Evolutionary conservation across 1,140 invertebrate species (phyloP).

Genomic region (Musca domestica): DNA sequence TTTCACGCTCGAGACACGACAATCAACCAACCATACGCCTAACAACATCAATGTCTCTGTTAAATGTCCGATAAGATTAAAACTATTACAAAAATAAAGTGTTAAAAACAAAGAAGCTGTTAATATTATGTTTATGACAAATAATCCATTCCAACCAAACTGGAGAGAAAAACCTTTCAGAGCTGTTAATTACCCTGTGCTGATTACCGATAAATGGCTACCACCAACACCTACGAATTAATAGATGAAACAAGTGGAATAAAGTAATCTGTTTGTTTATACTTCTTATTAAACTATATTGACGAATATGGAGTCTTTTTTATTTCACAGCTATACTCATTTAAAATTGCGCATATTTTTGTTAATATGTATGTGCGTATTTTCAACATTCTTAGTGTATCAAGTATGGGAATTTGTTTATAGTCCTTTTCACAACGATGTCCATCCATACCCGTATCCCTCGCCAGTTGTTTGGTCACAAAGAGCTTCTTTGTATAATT

Average conservation of each 20-base stretch:
- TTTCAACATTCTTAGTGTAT: conserved; percentile 26
- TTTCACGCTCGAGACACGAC: too few species aligned
- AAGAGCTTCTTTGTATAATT: conserved; percentile 21
- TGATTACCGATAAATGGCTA: not conserved
- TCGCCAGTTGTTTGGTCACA: conserved; percentile 13
- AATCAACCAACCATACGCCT: too few species aligned
- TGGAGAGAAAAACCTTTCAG: too few species aligned
- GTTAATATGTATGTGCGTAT: conserved; percentile 20
- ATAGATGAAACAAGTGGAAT: conserved; percentile 23
- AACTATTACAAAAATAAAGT: too few species aligned
- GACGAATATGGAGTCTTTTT: not conserved
- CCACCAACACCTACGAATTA: conserved; percentile 1
- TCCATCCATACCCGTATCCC: conserved; percentile 22
- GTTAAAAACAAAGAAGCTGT: too few species aligned
- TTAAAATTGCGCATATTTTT: conserved; percentile 23
- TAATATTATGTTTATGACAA: too few species aligned
- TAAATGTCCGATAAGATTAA: too few species aligned
- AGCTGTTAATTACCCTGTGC: too few species aligned
- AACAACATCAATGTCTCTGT: too few species aligned
- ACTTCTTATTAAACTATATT: not conserved
- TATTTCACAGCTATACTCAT: conserved; percentile 15
- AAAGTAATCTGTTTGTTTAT: not conserved
- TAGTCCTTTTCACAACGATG: not conserved
- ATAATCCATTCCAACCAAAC: too few species aligned
- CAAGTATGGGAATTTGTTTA: conserved; percentile 24